Conservation (phyloP, 2,888 invertebrate genomes). For the Fissipunctia ypsillon region DNA sequence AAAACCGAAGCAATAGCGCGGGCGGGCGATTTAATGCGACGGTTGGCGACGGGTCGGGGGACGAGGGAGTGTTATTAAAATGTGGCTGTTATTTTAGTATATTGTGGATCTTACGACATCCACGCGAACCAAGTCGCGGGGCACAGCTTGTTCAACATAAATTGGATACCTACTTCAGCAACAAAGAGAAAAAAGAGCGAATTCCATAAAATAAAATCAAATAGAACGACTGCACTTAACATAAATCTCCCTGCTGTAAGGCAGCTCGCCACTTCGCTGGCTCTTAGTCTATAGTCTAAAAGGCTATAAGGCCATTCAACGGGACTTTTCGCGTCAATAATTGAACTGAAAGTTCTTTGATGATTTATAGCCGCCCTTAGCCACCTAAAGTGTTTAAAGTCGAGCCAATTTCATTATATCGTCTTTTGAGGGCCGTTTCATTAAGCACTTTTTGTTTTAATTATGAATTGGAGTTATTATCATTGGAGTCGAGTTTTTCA, state of each 20-base stretch:
- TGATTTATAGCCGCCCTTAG: constrained; percentile 35
- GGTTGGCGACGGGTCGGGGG: too few species aligned
- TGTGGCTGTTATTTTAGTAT: too few species aligned
- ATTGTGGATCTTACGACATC: too few species aligned
- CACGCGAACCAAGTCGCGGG: too few species aligned
- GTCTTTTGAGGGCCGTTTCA: constrained; percentile 35
- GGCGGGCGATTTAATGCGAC: too few species aligned
- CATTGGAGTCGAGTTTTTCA: background rate
- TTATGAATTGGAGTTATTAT: constrained; percentile 39
- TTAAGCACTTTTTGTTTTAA: constrained; percentile 49
- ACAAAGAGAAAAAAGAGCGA: background rate
- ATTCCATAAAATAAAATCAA: constrained; percentile 18
- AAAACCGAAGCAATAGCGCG: too few species aligned
- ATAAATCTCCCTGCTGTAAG: constrained; percentile 33
- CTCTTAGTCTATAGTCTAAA: constrained; percentile 31
- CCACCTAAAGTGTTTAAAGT: constrained; percentile 41
- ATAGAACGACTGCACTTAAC: constrained; percentile 29
- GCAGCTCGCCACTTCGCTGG: constrained; percentile 9
- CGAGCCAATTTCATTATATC: constrained; percentile 47
- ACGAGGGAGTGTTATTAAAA: too few species aligned
- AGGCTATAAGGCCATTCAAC: constrained; percentile 35
- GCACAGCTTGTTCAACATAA: too few species aligned
- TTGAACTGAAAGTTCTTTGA: constrained; percentile 54
- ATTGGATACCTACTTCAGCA: background rate
- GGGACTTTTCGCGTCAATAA: constrained; percentile 41